Base-by-base conservation (phyloP, 2,797 vertebrate species). In the Coluber constrictor region DNA sequence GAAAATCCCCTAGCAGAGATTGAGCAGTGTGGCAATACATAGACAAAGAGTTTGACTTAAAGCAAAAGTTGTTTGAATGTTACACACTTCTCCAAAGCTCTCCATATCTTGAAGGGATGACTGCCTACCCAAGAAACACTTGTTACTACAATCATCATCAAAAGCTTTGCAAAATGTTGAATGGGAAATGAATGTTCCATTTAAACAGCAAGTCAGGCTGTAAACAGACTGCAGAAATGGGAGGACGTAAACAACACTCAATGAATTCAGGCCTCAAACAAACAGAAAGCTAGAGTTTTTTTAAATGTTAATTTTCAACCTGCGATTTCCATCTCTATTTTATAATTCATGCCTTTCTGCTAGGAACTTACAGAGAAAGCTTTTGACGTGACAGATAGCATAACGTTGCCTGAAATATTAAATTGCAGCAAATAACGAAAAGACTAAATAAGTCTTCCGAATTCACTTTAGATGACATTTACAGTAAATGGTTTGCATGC, bases 361-460 rank as follows among this genome's bases (percentile, higher is more conserved):
- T 83, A 47, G 74, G 37, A 83, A 83, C 74, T 5, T 23, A 47
- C 37, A 47, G 18, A 11, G 37, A 25, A 83, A 25, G 74, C 37
- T 83, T 83, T 83, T 25, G 18, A 43, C 20, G 12, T 83, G 74
- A 83, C 20, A 47, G 74, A 25, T 47, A 47, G 37, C 18, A 23
- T 43, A 23, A 37, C 20, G 1, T 25, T 47, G 20, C 74, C 74
- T 47, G 37, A 47, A 83, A 83, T 83, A 83, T 83, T 47, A 83
- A 47, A 83, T 25, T 47, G 74, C 74, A 54, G 11, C 32, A 32
- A 32, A 66, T 66, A 70, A 3, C 25, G 61, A 16, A 90, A 93
- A 94, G 96, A 94, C 93, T 94, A 94, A 94, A 91, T 86, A 87
- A 91, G 15, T 57, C 79, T 94, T 94, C 95, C 95, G 86, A 89